A percentile compares a stretch with the other conserved stretches of the same genome.
phyloP scores from a whole-genome alignment of 2,113 vertebrate genomes.

The Gnathonemus longibarbis region DNA sequence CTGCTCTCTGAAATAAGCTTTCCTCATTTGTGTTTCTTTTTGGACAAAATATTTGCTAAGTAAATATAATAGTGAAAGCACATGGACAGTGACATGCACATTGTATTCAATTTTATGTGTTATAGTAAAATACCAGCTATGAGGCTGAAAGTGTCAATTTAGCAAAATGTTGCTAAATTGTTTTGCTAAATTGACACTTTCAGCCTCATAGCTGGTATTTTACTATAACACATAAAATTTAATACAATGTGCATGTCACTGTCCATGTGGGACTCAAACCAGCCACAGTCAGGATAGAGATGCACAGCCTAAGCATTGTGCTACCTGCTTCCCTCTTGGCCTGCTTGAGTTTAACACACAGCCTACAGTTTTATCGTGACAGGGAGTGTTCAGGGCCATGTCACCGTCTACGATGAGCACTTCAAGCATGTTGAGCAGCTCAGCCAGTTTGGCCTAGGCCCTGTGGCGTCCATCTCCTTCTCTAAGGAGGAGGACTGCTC shows the following conservation, averaged over 20 bases:
- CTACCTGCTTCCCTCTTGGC: not conserved
- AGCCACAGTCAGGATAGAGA: not conserved
- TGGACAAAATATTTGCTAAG: not conserved
- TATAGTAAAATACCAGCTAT: too few species aligned
- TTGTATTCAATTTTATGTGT: too few species aligned
- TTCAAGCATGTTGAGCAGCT: constrained; percentile 61
- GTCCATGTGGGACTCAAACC: not conserved
- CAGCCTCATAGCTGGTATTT: not conserved
- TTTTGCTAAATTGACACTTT: not conserved
- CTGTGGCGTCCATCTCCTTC: constrained; percentile 76
- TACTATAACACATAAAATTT: not conserved
- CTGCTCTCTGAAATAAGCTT: too few species aligned
- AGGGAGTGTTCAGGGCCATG: constrained; percentile 66
- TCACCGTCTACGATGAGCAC: constrained; percentile 71
- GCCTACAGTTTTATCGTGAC: constrained; percentile 72
- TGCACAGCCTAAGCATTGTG: not conserved
- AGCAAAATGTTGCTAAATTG: not conserved
- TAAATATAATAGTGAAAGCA: not conserved
- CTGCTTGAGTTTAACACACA: not conserved
- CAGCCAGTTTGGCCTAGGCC: constrained; percentile 57
- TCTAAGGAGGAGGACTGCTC: constrained; percentile 42
- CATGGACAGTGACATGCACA: too few species aligned
- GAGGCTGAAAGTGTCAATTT: too few species aligned
- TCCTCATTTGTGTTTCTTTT: too few species aligned
- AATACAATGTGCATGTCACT: not conserved